A percentile compares a stretch with the other conserved stretches of the same genome.
Evolutionary conservation across 2,113 vertebrate genomes (phyloP).

Genomic region (Oncorhynchus gorbuscha): DNA sequence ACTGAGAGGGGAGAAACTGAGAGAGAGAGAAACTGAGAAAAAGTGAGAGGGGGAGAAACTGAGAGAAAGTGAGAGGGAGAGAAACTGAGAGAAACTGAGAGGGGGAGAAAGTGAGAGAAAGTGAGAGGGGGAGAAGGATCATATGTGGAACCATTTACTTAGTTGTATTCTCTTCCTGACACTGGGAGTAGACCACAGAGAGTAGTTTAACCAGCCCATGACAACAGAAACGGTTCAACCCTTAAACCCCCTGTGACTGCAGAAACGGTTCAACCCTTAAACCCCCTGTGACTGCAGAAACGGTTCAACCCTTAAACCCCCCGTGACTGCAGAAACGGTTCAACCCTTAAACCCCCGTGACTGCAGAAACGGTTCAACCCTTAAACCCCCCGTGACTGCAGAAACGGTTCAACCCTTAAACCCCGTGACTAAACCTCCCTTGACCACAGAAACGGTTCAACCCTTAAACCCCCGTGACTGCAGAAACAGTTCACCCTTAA

Average conservation of each 20-base stretch:
- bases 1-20: background rate
- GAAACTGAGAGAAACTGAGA: conserved; percentile 9
- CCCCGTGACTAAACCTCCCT: background rate
- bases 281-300: background rate
- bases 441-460: too few species aligned
- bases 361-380: too few species aligned
- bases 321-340: too few species aligned
- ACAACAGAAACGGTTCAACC: conserved; percentile 46
- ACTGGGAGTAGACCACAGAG: conserved; percentile 56
- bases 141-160: conserved; percentile 69
- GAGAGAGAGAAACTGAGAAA: background rate
- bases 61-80: background rate
- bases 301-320: conserved; percentile 3
- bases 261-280: too few species aligned
- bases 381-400: too few species aligned
- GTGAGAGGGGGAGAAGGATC: conserved; percentile 5
- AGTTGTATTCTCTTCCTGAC: conserved; percentile 57
- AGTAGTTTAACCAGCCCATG: conserved; percentile 38
- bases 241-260: too few species aligned
- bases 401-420: background rate
- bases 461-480: too few species aligned
- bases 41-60: too few species aligned
- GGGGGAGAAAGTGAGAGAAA: too few species aligned
- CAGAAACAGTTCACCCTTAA: too few species aligned
- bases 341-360: too few species aligned